Percentiles rank a stretch among this genome's conserved stretches.
phyloP scores from a whole-genome alignment of 2,113 vertebrate genomes.

The Chiloscyllium plagiosum region DNA sequence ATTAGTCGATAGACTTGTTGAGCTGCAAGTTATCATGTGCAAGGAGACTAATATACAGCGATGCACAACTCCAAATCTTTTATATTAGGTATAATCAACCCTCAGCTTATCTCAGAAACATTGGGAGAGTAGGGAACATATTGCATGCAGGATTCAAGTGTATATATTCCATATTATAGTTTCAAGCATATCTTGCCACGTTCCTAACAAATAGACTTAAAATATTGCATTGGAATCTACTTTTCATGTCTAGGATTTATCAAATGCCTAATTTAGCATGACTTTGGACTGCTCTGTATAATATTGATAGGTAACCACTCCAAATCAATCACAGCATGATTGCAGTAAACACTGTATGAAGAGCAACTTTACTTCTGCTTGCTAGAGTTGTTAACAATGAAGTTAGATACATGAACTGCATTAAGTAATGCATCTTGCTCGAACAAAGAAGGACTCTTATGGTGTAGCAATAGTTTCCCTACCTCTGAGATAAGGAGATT shows the following conservation, averaged over 20 bases:
- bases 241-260: neutral
- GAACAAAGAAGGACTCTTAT: neutral
- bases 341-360: neutral
- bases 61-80: neutral
- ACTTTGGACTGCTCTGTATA: neutral
- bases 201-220: neutral
- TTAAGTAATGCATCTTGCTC: neutral
- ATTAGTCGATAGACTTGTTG: too few species aligned
- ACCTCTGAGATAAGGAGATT: too few species aligned
- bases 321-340: conserved; percentile 31
- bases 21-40: too few species aligned
- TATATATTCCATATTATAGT: neutral
- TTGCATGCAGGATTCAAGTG: neutral
- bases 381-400: conserved; percentile 12
- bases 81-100: neutral
- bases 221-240: neutral
- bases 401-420: neutral
- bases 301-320: conserved; percentile 7
- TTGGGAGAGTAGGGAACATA: neutral
- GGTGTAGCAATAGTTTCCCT: too few species aligned
- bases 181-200: neutral
- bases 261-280: neutral
- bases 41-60: neutral
- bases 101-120: neutral
- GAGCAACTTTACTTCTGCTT: neutral